Conservation (phyloP, 2,888 invertebrate species). For the Lasioglossum pauxillum region DNA sequence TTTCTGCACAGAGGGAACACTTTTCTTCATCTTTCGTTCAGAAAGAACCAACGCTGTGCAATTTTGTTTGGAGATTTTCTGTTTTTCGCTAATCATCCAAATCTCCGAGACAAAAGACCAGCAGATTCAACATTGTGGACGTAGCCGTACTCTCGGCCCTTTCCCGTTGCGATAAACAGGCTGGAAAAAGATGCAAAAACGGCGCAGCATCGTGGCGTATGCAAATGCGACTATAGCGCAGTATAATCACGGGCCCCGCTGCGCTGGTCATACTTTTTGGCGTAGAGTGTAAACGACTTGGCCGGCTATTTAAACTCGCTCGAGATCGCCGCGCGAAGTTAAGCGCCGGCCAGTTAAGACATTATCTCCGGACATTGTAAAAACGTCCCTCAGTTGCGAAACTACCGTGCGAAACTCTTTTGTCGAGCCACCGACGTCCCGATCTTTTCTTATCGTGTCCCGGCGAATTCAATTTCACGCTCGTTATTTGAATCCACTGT, state of each 20-base stretch:
- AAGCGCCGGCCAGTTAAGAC: conserved; percentile 66
- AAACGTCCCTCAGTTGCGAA: conserved; percentile 63
- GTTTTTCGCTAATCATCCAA: background rate
- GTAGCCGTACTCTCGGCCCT: background rate
- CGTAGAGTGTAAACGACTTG: conserved; percentile 70
- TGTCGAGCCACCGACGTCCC: conserved; percentile 27
- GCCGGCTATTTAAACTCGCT: conserved; percentile 66
- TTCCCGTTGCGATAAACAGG: background rate
- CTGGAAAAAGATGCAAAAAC: conserved; percentile 12
- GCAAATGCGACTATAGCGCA: conserved; percentile 58
- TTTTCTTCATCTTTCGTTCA: background rate
- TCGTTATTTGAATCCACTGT: conserved; percentile 39
- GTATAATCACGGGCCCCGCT: conserved; percentile 53
- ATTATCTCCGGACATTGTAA: conserved; percentile 66
- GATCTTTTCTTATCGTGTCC: conserved; percentile 51
- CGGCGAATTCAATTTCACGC: conserved; percentile 54
- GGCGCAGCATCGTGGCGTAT: conserved; percentile 52
- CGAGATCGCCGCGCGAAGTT: conserved; percentile 68
- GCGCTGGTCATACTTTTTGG: conserved; percentile 60
- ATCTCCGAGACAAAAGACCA: background rate
- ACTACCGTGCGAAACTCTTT: conserved; percentile 31
- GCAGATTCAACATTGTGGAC: background rate
- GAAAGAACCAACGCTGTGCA: too few relatives aligned
- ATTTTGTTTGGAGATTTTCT: too few relatives aligned
- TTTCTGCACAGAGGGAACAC: background rate